Evolutionary conservation across 2,113 vertebrate species (phyloP).

Genomic region (Sapajus apella): DNA sequence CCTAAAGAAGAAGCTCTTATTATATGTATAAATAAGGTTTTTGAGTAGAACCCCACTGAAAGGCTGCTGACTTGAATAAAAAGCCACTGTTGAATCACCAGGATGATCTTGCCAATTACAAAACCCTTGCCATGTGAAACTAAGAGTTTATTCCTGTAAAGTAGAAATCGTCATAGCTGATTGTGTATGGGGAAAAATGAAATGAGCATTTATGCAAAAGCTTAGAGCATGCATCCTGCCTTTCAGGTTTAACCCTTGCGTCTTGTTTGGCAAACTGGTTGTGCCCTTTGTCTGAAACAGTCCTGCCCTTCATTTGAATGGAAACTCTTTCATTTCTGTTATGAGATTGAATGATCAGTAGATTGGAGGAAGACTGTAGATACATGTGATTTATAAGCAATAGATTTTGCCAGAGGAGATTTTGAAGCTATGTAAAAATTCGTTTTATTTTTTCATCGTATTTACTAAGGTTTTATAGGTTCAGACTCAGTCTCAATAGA

Average conservation of each 20-base stretch:
- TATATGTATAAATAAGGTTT: neutral
- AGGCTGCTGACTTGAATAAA: neutral
- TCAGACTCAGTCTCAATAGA: neutral
- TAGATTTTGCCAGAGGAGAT: constrained; percentile 23
- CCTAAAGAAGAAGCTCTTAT: constrained; percentile 9
- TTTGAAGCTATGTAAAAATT: neutral
- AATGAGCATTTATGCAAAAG: neutral
- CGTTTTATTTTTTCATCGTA: neutral
- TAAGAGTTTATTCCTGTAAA: neutral
- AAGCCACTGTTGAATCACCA: neutral
- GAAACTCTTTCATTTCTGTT: constrained; percentile 1
- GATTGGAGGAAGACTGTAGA: neutral
- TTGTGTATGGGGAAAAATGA: neutral
- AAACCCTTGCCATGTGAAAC: neutral
- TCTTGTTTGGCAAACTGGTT: neutral
- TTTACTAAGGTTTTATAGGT: neutral
- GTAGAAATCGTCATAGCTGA: neutral
- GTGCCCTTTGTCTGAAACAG: neutral
- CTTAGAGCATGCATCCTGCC: neutral
- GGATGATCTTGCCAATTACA: neutral
- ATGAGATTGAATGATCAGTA: constrained; percentile 13
- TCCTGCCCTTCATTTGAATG: neutral
- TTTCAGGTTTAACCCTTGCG: constrained; percentile 6
- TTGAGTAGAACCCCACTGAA: neutral
- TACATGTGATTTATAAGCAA: constrained; percentile 31